These are phyloP conservation scores for Drosophila borborema DNA, from an alignment of 2,888 invertebrate species.

Conservation along the genomic window DNA sequence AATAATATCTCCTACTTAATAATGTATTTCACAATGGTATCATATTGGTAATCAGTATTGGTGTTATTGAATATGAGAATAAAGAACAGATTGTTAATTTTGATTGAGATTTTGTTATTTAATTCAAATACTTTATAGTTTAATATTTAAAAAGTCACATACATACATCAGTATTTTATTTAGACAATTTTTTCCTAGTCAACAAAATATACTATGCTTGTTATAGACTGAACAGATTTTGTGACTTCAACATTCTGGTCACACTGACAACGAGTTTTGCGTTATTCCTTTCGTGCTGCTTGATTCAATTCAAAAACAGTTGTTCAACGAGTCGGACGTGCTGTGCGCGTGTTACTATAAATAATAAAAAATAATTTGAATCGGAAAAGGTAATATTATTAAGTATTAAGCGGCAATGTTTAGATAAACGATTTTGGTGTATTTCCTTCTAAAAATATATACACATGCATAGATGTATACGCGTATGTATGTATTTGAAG, in stretches of 20 bases:
- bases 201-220: background rate
- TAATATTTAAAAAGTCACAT: background rate
- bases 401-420: constrained; percentile 18
- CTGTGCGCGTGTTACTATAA: constrained; percentile 23
- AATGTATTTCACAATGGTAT: background rate
- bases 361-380: constrained; percentile 12
- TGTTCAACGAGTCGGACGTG: constrained; percentile 28
- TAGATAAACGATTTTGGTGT: constrained; percentile 22
- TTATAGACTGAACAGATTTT: background rate
- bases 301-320: constrained; percentile 31
- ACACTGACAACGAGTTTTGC: constrained; percentile 30
- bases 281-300: background rate
- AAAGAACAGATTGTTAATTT: background rate
- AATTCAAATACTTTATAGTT: no score
- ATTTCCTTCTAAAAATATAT: background rate
- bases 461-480: background rate
- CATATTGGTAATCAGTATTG: background rate
- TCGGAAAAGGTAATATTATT: constrained; percentile 38
- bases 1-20: constrained; percentile 16
- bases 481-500: constrained; percentile 5
- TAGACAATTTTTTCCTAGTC: background rate
- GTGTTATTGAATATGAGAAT: background rate
- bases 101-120: background rate
- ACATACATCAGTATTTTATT: background rate
- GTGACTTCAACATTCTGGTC: constrained; percentile 4